phyloP scores from a whole-genome alignment of 2,113 vertebrate species.

The Tetrao urogallus region DNA sequence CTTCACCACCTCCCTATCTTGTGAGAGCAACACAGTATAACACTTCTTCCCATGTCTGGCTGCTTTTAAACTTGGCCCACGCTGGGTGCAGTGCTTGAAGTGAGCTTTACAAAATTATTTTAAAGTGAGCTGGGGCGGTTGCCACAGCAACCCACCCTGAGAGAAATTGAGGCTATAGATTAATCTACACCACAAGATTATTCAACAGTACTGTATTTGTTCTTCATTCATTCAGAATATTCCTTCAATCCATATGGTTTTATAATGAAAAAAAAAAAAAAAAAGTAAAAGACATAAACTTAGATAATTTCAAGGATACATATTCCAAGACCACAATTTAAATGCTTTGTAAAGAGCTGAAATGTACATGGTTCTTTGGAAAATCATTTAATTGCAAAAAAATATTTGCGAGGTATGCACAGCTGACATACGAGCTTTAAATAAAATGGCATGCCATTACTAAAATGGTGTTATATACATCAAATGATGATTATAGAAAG shows the following conservation, averaged over 20 bases:
- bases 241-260: slow-evolving; percentile 72
- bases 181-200: slow-evolving; percentile 83
- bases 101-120: slow-evolving; percentile 84
- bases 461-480: slow-evolving; percentile 47
- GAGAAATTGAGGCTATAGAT: slow-evolving; percentile 83
- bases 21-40: slow-evolving; percentile 73
- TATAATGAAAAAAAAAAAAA: slow-evolving; percentile 62
- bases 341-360: slow-evolving; percentile 42
- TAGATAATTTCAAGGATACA: slow-evolving; percentile 57
- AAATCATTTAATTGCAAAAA: slow-evolving; percentile 55
- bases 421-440: slow-evolving; percentile 40
- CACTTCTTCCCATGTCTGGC: slow-evolving; percentile 77
- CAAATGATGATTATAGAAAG: slow-evolving; percentile 19
- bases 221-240: slow-evolving; percentile 77
- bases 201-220: slow-evolving; percentile 78
- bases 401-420: slow-evolving; percentile 47
- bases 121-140: slow-evolving; percentile 83
- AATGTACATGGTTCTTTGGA: not conserved
- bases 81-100: slow-evolving; percentile 83
- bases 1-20: slow-evolving; percentile 67
- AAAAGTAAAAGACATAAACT: slow-evolving; percentile 51
- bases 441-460: slow-evolving; percentile 46
- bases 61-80: slow-evolving; percentile 85
- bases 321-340: slow-evolving; percentile 54
- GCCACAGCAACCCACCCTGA: slow-evolving; percentile 85